Evolutionary conservation across 2,113 vertebrate genomes (phyloP), one percentile per base, ranked within the genome.

Genomic region (Lepidothrix coronata): DNA sequence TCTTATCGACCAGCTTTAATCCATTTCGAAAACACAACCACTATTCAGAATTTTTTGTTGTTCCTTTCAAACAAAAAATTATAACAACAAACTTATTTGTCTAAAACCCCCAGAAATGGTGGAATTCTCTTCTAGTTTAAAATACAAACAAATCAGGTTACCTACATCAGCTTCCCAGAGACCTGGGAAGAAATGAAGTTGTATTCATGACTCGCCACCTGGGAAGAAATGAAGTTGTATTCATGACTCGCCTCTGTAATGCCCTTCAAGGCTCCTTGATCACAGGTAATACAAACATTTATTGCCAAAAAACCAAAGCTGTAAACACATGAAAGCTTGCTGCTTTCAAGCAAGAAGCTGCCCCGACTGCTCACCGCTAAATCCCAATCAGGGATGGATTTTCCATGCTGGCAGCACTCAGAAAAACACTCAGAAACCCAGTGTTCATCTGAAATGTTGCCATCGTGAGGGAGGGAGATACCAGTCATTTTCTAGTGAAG

Each of bases 311-410:
- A 8, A 2, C 2, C 66, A 15, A 54, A 83, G 70, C 37, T 37
- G 90, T 28, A 52, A 95, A 91, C 44, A 78, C 63, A 79, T 33
- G 76, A 87, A 39, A 89, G 78, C 72, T 70, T 48, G 33, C 95
- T 91, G 80, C 79, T 96, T 86, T 81, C 76, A 65, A 81, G 44
- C 9, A 71, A 81, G 72, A 81, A 12, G 51, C 76, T 95, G 80
- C 35, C 83, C 65, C 0, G 3, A 52, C 92, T 18, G 3, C 73
- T 78, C 30, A 3, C 89, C 0, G 13, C 96, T 96, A 91, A 95
- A 96, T 96, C 89, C 80, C 80, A 95, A 83, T 73, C 94, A 92
- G 76, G 52, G 94, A 85, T 91, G 93, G 75, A 97, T 97, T 97
- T 94, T 94, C 94, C 93, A 90, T 94, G 96, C 95, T 93, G 84